phyloP scores from a whole-genome alignment of 2,113 vertebrate genomes.

The Mugil cephalus region DNA sequence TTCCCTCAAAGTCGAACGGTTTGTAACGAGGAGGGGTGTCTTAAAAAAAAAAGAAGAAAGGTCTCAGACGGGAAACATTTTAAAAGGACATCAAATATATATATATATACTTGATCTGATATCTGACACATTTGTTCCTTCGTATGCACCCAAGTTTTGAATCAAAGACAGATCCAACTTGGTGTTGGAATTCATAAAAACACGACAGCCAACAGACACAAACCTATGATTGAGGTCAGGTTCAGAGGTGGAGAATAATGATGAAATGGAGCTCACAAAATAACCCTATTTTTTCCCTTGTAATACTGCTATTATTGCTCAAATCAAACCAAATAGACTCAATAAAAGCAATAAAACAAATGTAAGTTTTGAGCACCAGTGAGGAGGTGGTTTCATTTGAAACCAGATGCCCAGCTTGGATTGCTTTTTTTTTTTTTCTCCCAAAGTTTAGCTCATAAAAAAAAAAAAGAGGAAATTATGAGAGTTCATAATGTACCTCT shows the following conservation, averaged over 20 bases:
- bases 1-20: conserved; percentile 44
- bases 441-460: conserved; percentile 51
- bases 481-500: conserved; percentile 3
- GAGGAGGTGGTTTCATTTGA: conserved; percentile 12
- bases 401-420: conserved; percentile 43
- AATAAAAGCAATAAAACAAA: conserved; percentile 12
- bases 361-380: background rate
- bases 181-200: conserved; percentile 44
- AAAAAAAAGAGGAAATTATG: conserved; percentile 37
- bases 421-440: conserved; percentile 23
- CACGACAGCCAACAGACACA: conserved; percentile 3
- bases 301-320: conserved; percentile 29
- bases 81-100: conserved; percentile 44
- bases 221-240: conserved; percentile 37
- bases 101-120: conserved; percentile 46
- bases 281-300: background rate
- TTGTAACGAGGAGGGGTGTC: conserved; percentile 58
- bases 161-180: conserved; percentile 34
- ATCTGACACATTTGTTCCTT: conserved; percentile 47
- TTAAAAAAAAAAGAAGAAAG: conserved; percentile 35
- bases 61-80: conserved; percentile 9
- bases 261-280: background rate
- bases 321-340: conserved; percentile 17
- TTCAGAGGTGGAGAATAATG: conserved; percentile 15
- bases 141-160: conserved; percentile 19